phyloP scores from a whole-genome alignment of 2,797 vertebrate species.

The Diglossa cyanea region DNA sequence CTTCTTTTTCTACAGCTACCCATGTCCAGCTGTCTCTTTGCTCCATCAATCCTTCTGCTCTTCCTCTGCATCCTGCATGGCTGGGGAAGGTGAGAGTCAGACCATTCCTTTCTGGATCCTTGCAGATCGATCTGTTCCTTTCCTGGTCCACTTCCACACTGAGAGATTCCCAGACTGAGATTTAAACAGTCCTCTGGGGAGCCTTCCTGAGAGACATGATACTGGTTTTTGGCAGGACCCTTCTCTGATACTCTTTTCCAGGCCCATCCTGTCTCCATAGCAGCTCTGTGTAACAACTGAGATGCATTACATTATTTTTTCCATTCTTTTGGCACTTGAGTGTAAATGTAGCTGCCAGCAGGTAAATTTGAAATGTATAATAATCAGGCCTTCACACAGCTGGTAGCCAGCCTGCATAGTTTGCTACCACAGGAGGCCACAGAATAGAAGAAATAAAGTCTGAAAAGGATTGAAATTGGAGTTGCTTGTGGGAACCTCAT shows the following conservation, averaged over 20 bases:
- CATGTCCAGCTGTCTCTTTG: background rate
- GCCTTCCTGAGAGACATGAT: background rate
- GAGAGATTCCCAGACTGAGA: background rate
- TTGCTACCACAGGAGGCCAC: background rate
- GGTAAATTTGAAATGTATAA: slow-evolving; percentile 32
- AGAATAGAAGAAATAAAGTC: background rate
- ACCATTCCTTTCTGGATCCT: background rate
- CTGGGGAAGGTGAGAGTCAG: background rate
- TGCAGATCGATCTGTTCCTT: background rate
- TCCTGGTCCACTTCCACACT: background rate
- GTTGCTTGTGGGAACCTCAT: background rate
- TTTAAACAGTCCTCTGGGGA: background rate
- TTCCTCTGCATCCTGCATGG: background rate
- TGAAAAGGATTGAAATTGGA: background rate
- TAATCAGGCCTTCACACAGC: background rate
- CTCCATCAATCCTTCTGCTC: background rate
- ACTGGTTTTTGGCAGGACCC: background rate
- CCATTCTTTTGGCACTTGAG: background rate
- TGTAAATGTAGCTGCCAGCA: slow-evolving; percentile 23
- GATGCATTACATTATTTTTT: background rate
- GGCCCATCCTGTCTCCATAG: background rate
- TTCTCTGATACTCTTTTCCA: background rate
- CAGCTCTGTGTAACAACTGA: background rate
- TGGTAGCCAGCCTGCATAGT: background rate
- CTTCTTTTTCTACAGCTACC: background rate